A percentile compares a stretch with the other conserved stretches of the same genome.
These are phyloP conservation scores for Pristis pectinata DNA, from an alignment of 2,797 vertebrate genomes.

Conservation along the genomic window DNA sequence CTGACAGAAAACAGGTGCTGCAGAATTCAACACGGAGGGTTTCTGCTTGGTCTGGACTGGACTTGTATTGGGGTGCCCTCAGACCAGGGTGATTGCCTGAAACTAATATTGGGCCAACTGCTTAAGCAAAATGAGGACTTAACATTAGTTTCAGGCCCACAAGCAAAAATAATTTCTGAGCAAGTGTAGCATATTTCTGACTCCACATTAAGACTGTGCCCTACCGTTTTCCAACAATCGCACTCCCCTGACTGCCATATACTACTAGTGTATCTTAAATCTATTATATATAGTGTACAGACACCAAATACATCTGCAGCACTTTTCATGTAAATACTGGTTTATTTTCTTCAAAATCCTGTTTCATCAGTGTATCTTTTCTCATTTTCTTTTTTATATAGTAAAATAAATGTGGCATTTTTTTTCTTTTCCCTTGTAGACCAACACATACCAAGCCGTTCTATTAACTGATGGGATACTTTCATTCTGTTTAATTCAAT, in stretches of 20 bases:
- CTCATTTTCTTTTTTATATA: background rate
- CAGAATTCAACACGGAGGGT: background rate
- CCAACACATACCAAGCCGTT: conserved; percentile 45
- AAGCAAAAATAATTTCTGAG: background rate
- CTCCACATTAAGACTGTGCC: background rate
- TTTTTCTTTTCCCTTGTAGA: conserved; percentile 37
- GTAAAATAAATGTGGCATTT: background rate
- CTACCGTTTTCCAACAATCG: background rate
- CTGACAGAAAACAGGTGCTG: background rate
- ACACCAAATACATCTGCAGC: background rate
- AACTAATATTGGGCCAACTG: background rate
- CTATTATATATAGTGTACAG: background rate
- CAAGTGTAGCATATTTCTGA: background rate
- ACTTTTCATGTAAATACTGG: background rate
- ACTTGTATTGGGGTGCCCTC: too few species aligned
- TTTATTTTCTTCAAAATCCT: background rate
- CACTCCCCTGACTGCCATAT: background rate
- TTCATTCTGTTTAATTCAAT: conserved; percentile 44
- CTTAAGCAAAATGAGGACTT: background rate
- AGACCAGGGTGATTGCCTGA: background rate
- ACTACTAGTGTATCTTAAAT: background rate
- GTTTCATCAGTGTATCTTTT: background rate
- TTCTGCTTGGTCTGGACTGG: background rate
- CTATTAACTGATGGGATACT: conserved; percentile 43
- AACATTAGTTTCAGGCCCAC: background rate